Percentiles rank a stretch among this genome's conserved stretches.
Conservation (phyloP, 2,888 invertebrate species). For the Gymnoscelis rufifasciata region DNA sequence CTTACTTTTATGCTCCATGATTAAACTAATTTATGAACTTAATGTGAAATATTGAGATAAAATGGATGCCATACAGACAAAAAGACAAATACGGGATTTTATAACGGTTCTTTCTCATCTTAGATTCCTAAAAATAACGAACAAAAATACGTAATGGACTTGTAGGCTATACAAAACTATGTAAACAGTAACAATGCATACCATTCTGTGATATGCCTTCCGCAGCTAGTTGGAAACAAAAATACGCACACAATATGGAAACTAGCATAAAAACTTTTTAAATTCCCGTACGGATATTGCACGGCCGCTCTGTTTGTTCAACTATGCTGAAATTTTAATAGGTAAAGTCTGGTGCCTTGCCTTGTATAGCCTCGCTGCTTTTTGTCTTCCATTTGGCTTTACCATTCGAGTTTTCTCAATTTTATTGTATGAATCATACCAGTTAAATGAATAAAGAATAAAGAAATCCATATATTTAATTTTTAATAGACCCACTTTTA, state of each 20-base stretch:
- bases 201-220: slow-evolving; percentile 2
- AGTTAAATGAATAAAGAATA: too few relatives aligned
- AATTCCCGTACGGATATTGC: slow-evolving; percentile 47
- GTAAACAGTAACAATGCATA: slow-evolving; percentile 1
- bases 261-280: slow-evolving; percentile 42
- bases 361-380: slow-evolving; percentile 24
- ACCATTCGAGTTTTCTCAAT: background rate
- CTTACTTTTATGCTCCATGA: too few relatives aligned
- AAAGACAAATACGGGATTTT: too few relatives aligned
- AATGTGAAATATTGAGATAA: too few relatives aligned
- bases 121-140: background rate
- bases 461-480: too few relatives aligned
- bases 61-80: too few relatives aligned
- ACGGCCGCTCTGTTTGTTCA: slow-evolving; percentile 39
- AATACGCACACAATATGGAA: slow-evolving; percentile 32
- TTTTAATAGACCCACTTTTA: too few relatives aligned
- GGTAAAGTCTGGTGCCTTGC: slow-evolving; percentile 33
- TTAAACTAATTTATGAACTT: too few relatives aligned
- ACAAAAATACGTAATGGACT: too few relatives aligned
- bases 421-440: background rate
- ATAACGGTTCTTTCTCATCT: too few relatives aligned
- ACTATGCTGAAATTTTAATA: slow-evolving; percentile 51
- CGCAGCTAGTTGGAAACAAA: slow-evolving; percentile 27
- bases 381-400: slow-evolving; percentile 12
- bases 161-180: too few relatives aligned